A percentile compares a stretch with the other conserved stretches of the same genome.
Evolutionary conservation across 2,888 invertebrate genomes (phyloP).

Genomic region (Choreutis nemorana): DNA sequence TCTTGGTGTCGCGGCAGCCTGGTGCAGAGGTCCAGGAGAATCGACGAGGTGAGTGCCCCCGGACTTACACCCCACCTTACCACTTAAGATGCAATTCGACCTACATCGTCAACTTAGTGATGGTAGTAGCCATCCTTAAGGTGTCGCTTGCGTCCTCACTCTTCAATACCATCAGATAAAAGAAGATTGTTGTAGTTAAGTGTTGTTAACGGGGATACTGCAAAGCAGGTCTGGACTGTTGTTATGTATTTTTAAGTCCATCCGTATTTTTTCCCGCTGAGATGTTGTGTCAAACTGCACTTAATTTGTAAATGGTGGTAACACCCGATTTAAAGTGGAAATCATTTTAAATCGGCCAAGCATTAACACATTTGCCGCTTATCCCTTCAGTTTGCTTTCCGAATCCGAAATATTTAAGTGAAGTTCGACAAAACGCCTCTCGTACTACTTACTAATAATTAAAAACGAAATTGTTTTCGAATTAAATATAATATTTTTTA

Average conservation of each 20-base stretch:
- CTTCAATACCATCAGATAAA: slow-evolving; percentile 64
- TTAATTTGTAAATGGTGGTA: slow-evolving; percentile 62
- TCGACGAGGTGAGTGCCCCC: slow-evolving; percentile 64
- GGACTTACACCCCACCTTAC: slow-evolving; percentile 60
- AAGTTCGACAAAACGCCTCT: slow-evolving; percentile 61
- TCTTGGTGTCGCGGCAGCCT: slow-evolving; percentile 60
- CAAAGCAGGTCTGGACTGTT: slow-evolving; percentile 60
- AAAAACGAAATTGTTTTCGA: slow-evolving; percentile 3
- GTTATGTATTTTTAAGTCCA: slow-evolving; percentile 63
- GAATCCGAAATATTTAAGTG: slow-evolving; percentile 46
- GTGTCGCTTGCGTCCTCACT: slow-evolving; percentile 58
- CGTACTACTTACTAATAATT: no score
- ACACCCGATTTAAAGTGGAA: slow-evolving; percentile 24
- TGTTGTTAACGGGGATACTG: slow-evolving; percentile 61
- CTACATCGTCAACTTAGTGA: slow-evolving; percentile 63
- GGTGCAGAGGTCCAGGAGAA: slow-evolving; percentile 53
- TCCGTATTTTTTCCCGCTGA: slow-evolving; percentile 33
- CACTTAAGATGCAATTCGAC: slow-evolving; percentile 67
- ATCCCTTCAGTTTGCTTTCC: slow-evolving; percentile 37
- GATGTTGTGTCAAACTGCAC: slow-evolving; percentile 66
- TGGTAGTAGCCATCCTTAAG: slow-evolving; percentile 62
- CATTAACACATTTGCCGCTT: slow-evolving; percentile 27
- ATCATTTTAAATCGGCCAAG: slow-evolving; percentile 15
- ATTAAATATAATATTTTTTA: slow-evolving; percentile 7
- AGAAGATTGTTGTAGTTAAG: slow-evolving; percentile 48